phyloP scores from a whole-genome alignment of 2,113 vertebrate genomes.

The Carlito syrichta region DNA sequence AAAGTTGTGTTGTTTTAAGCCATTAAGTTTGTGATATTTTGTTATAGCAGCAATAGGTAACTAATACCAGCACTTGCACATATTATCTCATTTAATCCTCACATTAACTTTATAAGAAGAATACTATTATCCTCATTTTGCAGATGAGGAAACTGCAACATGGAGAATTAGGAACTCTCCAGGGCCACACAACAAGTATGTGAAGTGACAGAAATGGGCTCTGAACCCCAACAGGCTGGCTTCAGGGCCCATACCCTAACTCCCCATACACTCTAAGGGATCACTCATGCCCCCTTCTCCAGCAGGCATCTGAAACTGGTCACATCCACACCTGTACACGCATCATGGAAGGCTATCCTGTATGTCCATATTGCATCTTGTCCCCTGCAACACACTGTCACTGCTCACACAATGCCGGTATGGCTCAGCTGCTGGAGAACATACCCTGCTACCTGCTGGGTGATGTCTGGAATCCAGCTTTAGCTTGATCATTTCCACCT shows the following conservation, averaged over 20 bases:
- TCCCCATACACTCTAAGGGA: background rate
- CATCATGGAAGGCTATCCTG: background rate
- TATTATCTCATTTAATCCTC: background rate
- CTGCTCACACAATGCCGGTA: too few relatives aligned
- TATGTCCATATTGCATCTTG: rapidly evolving
- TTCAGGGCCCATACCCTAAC: background rate
- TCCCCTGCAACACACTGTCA: background rate
- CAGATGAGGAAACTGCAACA: background rate
- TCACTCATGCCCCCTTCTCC: background rate
- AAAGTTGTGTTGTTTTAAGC: background rate
- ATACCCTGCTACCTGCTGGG: rapidly evolving
- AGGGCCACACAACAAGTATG: background rate
- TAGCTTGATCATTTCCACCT: background rate
- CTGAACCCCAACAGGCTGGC: too few relatives aligned
- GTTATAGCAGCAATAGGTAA: background rate
- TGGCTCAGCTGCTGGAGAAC: background rate
- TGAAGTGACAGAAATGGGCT: background rate
- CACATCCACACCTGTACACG: rapidly evolving
- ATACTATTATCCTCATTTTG: background rate
- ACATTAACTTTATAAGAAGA: background rate
- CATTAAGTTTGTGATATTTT: background rate
- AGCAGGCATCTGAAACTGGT: background rate
- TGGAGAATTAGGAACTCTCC: background rate
- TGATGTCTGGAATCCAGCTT: rapidly evolving
- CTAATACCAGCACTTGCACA: background rate